Percentiles rank a stretch among this genome's conserved stretches.
Conservation (phyloP, 1,140 invertebrate genomes). For the Eriosoma lanigerum region DNA sequence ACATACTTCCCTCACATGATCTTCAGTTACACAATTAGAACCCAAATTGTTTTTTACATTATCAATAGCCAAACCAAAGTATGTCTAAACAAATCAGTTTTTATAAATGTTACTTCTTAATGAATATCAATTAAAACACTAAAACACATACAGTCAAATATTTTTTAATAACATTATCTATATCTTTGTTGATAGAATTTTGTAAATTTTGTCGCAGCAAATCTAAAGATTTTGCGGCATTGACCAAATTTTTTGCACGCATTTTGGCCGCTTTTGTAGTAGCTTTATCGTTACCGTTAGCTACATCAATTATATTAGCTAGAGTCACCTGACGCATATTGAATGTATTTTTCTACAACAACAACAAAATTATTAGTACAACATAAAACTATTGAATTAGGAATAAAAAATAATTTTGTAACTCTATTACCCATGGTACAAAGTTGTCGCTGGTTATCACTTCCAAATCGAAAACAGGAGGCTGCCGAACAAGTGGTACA, state of each 20-base stretch:
- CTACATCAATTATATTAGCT: conserved; percentile 61
- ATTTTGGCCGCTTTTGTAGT: conserved; percentile 57
- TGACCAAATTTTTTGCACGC: conserved; percentile 61
- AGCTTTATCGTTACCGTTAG: conserved; percentile 42
- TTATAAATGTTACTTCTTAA: not conserved
- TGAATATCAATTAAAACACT: not conserved
- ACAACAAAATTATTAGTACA: too few species aligned
- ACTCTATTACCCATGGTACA: conserved; percentile 35
- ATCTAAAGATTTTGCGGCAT: conserved; percentile 72
- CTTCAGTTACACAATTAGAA: conserved; percentile 70
- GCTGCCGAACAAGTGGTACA: conserved; percentile 29
- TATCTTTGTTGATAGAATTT: conserved; percentile 74
- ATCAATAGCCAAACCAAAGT: conserved; percentile 76
- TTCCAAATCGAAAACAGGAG: conserved; percentile 43
- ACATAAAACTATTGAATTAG: too few species aligned
- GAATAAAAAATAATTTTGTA: too few species aligned
- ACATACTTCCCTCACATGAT: conserved; percentile 73
- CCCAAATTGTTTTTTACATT: conserved; percentile 77
- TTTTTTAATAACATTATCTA: conserved; percentile 72
- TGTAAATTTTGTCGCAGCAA: conserved; percentile 74
- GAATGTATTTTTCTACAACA: conserved; percentile 64
- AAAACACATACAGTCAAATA: conserved; percentile 68
- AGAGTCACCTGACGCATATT: conserved; percentile 67
- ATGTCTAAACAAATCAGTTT: conserved; percentile 63
- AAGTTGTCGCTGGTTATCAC: conserved; percentile 41